Base-by-base conservation (phyloP, 1,140 invertebrate genomes). In the Gonioctena quinquepunctata region DNA sequence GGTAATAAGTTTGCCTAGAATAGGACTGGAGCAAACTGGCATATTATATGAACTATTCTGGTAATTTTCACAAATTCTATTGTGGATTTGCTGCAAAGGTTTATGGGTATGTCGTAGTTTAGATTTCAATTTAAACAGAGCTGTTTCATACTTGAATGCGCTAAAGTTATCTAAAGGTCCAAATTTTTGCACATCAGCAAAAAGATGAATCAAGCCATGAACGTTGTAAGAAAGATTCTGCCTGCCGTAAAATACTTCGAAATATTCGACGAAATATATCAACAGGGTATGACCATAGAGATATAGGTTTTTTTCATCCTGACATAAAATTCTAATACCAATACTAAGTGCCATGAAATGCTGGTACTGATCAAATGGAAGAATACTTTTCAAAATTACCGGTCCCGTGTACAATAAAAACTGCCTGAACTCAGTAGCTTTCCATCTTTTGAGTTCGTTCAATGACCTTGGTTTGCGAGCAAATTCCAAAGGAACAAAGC, bases 381-480 rank as follows among this genome's bases (percentile, higher is more conserved):
- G 23, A 11, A 3, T 28, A 59, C 56, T 18, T 70, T 54, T 70
- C 25, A 83, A 73, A 57, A 76, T 68, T n/a, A 82, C 22, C 13
- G 28, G 23, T 16, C 73, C 77, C 23, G 68, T 68, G 61, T 83
- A 83, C 48, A 81, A 62, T 11, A 82, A 72, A 69, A 82, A 81
- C 19, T 72, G 69, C 7, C 75, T 64, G 25, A 76, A 77, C 70
- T 84, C 80, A 11, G 80, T 79, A 1, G 79, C 79, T 74, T 83
- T 83, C 77, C 76, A 84, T n/a, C 69, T 60, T 18, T 70, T 62
- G 18, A 75, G 65, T 54, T 71, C 68, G n/a, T 61, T 60, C 23
- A 82, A 70, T 27, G 16, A 2, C 61, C 77, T 63, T 23, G 76
- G 76, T 74, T 76, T 78, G 56, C 79, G 73, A 42, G 69, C 52